Percentiles rank a stretch among this genome's conserved stretches.
Conservation (phyloP, 2,113 vertebrate genomes). For the Solenodon paradoxus region DNA sequence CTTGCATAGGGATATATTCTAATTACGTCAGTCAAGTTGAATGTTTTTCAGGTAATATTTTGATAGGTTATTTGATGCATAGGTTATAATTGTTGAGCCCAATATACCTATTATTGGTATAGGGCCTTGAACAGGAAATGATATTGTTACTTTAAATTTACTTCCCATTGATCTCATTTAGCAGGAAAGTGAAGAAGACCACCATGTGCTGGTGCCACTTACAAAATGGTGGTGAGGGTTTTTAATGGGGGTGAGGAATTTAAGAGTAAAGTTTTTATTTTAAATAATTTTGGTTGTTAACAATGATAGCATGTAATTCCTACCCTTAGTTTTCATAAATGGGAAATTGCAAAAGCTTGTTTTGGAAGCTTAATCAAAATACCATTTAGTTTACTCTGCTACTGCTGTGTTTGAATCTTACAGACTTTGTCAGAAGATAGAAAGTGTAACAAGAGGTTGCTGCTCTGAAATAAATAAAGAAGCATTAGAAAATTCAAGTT, state of each 20-base stretch:
- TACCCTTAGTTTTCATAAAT: conserved; percentile 68
- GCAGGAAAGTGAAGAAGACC: not conserved
- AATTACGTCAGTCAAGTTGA: not conserved
- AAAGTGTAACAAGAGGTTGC: conserved; percentile 58
- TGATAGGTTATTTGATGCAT: not conserved
- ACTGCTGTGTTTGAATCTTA: conserved; percentile 50
- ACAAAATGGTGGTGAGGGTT: not conserved
- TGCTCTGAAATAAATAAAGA: conserved; percentile 65
- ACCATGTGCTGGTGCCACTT: not conserved
- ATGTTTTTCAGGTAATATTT: not conserved
- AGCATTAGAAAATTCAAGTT: conserved; percentile 65
- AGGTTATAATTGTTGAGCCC: not conserved
- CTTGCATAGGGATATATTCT: not conserved
- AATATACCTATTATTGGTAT: not conserved
- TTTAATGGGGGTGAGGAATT: not conserved
- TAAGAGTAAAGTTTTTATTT: conserved; percentile 39
- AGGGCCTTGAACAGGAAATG: not conserved
- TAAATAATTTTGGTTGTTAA: conserved; percentile 31
- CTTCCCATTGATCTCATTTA: not conserved
- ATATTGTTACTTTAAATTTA: not conserved
- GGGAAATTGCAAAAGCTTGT: conserved; percentile 68
- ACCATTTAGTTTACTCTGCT: conserved; percentile 61
- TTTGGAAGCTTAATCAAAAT: conserved; percentile 74
- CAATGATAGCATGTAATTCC: not conserved
- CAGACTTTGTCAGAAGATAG: conserved; percentile 64